These are phyloP conservation scores for Numida meleagris DNA, from an alignment of 2,113 vertebrate genomes.

Conservation along the genomic window DNA sequence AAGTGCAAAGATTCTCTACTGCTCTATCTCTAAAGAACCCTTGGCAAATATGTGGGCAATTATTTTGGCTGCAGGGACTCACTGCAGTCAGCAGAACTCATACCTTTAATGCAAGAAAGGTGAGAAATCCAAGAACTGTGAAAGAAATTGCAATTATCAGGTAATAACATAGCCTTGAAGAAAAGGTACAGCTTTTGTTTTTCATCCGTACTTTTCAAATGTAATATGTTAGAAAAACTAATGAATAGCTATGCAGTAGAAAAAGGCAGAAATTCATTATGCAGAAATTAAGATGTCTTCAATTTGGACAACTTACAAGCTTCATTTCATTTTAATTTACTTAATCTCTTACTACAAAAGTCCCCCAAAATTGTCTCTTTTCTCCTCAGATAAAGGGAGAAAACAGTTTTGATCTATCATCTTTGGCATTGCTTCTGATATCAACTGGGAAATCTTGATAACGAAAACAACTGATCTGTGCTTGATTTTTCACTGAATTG, in stretches of 20 bases:
- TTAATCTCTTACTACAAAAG: background rate
- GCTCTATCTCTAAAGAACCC: background rate
- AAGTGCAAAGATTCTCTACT: background rate
- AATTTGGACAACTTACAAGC: background rate
- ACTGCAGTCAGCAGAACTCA: background rate
- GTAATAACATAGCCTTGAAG: background rate
- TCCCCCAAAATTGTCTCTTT: background rate
- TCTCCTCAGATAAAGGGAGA: background rate
- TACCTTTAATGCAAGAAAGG: background rate
- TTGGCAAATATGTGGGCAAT: accelerated
- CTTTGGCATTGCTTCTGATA: background rate
- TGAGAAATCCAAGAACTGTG: background rate
- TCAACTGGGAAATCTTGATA: background rate
- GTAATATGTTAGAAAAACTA: background rate
- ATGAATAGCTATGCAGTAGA: background rate
- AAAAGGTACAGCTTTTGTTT: background rate
- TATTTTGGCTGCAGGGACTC: background rate
- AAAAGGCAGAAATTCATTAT: background rate
- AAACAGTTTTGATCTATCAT: background rate
- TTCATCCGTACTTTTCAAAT: background rate
- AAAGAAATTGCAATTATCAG: background rate
- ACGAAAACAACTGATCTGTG: background rate
- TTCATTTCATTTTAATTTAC: background rate
- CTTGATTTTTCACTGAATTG: background rate
- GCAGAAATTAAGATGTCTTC: background rate